A percentile compares a stretch with the other conserved stretches of the same genome.
Conservation (phyloP, 1,140 invertebrate species). For the Drosophila sp. region DNA sequence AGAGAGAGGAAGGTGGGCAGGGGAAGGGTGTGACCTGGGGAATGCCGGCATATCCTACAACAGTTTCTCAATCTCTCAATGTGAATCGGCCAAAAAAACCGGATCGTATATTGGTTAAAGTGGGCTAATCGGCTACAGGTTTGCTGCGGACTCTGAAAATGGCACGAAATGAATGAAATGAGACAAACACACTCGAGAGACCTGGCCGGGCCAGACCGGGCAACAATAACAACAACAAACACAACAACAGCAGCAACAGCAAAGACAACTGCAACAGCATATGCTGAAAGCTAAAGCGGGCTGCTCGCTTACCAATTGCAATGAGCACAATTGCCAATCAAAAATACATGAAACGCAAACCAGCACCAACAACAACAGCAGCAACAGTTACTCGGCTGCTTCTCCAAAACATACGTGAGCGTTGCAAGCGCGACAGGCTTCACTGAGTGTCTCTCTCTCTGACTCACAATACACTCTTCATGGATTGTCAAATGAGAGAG, state of each 20-base stretch:
- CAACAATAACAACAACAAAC: constrained; percentile 5
- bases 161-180: constrained; percentile 56
- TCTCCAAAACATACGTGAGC: constrained; percentile 20
- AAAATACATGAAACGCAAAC: constrained; percentile 39
- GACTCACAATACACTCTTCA: not conserved
- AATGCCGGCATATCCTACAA: constrained; percentile 63
- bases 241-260: constrained; percentile 9
- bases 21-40: not conserved
- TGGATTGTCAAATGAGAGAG: not conserved
- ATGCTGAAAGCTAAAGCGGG: constrained; percentile 47
- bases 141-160: constrained; percentile 52
- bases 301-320: constrained; percentile 54
- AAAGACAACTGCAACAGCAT: constrained; percentile 15
- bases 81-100: constrained; percentile 50
- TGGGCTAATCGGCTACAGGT: constrained; percentile 74
- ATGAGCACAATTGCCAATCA: constrained; percentile 67
- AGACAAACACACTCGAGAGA: constrained; percentile 37
- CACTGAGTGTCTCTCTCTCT: constrained; percentile 39
- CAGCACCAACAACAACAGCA: constrained; percentile 24
- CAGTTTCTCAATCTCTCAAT: constrained; percentile 45
- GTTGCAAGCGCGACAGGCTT: constrained; percentile 50
- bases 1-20: not conserved
- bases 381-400: constrained; percentile 16
- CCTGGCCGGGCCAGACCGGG: constrained; percentile 9
- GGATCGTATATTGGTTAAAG: constrained; percentile 55